Conservation (phyloP, 2,113 vertebrate genomes). For the Myrmophylax atrothorax region DNA sequence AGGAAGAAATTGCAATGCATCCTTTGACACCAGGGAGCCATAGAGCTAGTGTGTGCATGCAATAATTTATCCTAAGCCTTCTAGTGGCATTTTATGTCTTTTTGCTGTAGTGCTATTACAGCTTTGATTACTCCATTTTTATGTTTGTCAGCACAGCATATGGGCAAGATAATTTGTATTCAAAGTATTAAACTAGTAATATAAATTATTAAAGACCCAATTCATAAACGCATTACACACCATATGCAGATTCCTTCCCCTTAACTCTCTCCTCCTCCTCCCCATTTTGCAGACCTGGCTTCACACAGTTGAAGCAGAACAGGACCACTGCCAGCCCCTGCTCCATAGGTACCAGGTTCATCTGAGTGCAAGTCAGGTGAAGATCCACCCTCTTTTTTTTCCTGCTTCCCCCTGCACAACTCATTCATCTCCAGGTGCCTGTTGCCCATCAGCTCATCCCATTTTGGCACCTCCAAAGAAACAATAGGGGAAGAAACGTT, state of each 20-base stretch:
- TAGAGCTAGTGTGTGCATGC: constrained; percentile 55
- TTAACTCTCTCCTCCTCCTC: neutral
- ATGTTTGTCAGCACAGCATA: constrained; percentile 77
- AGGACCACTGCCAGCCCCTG: neutral
- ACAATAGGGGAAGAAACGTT: neutral
- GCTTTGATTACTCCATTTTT: constrained; percentile 78
- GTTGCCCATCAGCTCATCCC: neutral
- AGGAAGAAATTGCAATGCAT: constrained; percentile 66
- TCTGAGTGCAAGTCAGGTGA: neutral
- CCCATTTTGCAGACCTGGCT: constrained; percentile 4
- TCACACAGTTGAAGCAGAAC: neutral
- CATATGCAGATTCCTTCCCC: constrained; percentile 61
- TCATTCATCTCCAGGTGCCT: neutral
- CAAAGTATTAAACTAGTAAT: constrained; percentile 75
- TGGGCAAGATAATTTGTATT: constrained; percentile 77
- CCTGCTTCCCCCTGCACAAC: neutral
- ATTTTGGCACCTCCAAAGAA: neutral
- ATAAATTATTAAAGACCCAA: constrained; percentile 79
- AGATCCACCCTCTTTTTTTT: neutral
- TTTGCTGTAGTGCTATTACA: constrained; percentile 74
- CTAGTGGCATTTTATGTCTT: constrained; percentile 74
- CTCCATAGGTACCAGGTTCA: accelerated
- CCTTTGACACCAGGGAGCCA: constrained; percentile 65
- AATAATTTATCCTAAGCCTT: constrained; percentile 75
- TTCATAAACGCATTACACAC: constrained; percentile 71